Base-by-base conservation (phyloP, 1,140 invertebrate species). In the Dryas iulia region DNA sequence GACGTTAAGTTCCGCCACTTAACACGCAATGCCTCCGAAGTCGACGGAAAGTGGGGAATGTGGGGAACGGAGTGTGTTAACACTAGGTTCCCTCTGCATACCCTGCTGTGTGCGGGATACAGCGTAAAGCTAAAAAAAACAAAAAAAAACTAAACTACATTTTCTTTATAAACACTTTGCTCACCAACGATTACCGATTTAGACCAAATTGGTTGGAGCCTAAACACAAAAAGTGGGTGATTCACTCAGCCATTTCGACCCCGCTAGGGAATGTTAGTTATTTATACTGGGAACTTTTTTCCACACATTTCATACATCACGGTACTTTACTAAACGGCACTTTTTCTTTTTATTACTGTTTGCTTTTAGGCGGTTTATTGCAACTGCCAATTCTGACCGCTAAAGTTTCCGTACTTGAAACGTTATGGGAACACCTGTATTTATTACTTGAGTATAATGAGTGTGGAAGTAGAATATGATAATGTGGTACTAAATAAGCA, bases 351-450 rank as follows among this genome's bases (percentile, higher is more conserved):
- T 87, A 87, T 86, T 82, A 81, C 81, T 79, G 72, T 87, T 87
- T 87, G 85, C 85, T 87, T 87, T 87, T 86, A 87, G 82, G 76
- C 81, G 74, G 70, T 79, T 87, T 81, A 84, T 81, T 78, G 71
- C 65, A 67, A 53, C 30, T 18, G 52, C 35, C 65, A 67, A 60
- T 67, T 67, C 59, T 57, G 57, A 25, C 26, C 57, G 65, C 64
- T 30, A 24, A 35, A 54, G 11, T 25, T 54, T 54, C 23, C 21
- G 53, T 7, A 25, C 24, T 54, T 53, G 33, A 35, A 14, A 35
- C 12, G 5, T 25, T 54, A n/a, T n/a, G 53, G 30, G 24, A 54
- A 5, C 53, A 54, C 53, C 53, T 54, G 53, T 54, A 47, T 54
- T 54, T 54, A 54, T 54, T 24, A 3, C 23, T 7, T 25, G 35